Percentiles rank a stretch among this genome's conserved stretches.
These are phyloP conservation scores for Apodemia hepburni DNA, from an alignment of 2,888 invertebrate species.

Conservation along the genomic window DNA sequence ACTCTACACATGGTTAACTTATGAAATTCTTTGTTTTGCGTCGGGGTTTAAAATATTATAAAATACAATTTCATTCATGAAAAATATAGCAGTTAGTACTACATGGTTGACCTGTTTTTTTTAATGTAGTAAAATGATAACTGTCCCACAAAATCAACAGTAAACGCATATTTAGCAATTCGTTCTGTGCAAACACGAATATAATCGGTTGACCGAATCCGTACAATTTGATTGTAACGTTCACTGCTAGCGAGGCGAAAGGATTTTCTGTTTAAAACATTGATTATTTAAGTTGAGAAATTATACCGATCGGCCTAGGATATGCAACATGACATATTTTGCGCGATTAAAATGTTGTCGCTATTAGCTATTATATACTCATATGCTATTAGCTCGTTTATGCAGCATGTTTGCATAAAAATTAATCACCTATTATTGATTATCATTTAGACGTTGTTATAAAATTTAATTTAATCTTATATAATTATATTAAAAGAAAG, in stretches of 20 bases:
- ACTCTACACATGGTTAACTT: too few relatives aligned
- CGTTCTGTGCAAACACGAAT: neutral
- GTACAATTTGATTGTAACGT: neutral
- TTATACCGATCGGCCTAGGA: neutral
- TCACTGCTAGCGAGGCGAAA: neutral
- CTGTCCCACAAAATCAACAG: neutral
- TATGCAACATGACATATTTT: neutral
- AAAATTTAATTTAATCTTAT: too few relatives aligned
- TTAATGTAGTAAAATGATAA: neutral
- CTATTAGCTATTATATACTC: too few relatives aligned
- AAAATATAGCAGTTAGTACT: neutral
- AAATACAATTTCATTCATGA: neutral
- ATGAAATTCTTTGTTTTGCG: too few relatives aligned
- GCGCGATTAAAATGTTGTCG: neutral
- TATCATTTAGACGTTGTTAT: too few relatives aligned
- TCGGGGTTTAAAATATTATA: neutral
- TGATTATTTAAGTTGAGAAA: neutral
- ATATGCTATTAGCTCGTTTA: too few relatives aligned
- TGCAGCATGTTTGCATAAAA: too few relatives aligned
- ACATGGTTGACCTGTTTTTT: neutral
- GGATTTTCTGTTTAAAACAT: constrained; percentile 4
- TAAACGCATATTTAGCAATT: neutral
- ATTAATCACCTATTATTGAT: too few relatives aligned
- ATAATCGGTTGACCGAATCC: constrained; percentile 5
- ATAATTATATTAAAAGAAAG: too few relatives aligned